Conservation (phyloP, 1,140 invertebrate species). For the Ips nitidus region DNA sequence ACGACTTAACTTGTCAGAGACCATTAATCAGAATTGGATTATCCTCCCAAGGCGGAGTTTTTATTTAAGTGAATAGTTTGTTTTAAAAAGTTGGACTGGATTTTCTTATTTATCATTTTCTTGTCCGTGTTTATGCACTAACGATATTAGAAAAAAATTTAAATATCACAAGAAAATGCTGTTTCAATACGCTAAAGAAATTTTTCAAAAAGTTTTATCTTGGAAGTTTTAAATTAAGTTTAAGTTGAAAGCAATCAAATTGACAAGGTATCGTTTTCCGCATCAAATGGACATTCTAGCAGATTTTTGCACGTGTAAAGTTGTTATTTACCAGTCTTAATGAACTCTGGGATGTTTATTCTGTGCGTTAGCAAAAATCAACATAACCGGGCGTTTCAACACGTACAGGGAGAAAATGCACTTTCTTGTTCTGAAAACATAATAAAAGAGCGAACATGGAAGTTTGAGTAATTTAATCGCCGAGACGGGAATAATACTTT, state of each 20-base stretch:
- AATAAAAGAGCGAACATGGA: background rate
- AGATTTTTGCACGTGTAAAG: background rate
- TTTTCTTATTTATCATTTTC: background rate
- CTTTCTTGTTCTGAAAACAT: background rate
- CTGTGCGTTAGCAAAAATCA: background rate
- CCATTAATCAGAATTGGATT: background rate
- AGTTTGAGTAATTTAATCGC: background rate
- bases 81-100: background rate
- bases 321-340: background rate
- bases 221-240: background rate
- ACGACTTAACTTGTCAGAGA: background rate
- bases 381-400: background rate
- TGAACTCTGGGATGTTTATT: background rate
- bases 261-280: conserved; percentile 2
- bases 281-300: background rate
- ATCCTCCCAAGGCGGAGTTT: background rate
- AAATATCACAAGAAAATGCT: background rate
- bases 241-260: conserved; percentile 1
- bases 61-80: background rate
- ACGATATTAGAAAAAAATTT: background rate
- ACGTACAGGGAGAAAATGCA: background rate
- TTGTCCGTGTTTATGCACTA: background rate
- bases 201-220: background rate
- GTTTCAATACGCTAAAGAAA: background rate
- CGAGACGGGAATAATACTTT: background rate